Evolutionary conservation across 2,113 vertebrate genomes (phyloP).

Genomic region (Pangasianodon gigas): DNA sequence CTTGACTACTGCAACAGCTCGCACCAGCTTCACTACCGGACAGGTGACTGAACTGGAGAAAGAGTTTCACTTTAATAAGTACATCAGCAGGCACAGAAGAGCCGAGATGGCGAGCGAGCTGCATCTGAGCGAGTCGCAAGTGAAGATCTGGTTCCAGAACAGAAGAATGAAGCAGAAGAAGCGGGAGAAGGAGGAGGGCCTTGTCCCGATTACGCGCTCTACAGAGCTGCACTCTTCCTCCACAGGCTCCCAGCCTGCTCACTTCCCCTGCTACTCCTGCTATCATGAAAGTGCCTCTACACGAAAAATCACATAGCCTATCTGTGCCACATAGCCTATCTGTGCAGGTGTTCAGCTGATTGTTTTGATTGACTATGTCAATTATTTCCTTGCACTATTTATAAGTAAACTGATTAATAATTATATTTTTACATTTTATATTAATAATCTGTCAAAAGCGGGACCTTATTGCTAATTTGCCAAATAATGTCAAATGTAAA

Average conservation of each 20-base stretch:
- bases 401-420: neutral
- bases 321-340: neutral
- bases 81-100: conserved; percentile 73
- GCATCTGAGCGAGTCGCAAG: conserved; percentile 78
- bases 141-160: conserved; percentile 78
- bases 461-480: neutral
- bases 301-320: neutral
- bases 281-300: neutral
- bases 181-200: conserved; percentile 75
- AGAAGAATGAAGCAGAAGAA: conserved; percentile 78
- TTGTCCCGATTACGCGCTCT: conserved; percentile 50
- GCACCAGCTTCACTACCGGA: conserved; percentile 78
- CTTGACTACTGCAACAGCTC: conserved; percentile 63
- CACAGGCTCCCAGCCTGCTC: conserved; percentile 41
- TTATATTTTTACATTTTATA: neutral
- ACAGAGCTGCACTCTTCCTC: conserved; percentile 45
- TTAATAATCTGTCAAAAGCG: neutral
- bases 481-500: neutral
- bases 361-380: neutral
- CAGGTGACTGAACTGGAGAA: conserved; percentile 74
- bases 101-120: conserved; percentile 73
- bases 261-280: neutral
- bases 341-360: neutral
- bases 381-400: conserved; percentile 13
- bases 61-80: conserved; percentile 71